Evolutionary conservation across 2,888 invertebrate genomes (phyloP).

Genomic region (Parapristionchus giblindavisi): DNA sequence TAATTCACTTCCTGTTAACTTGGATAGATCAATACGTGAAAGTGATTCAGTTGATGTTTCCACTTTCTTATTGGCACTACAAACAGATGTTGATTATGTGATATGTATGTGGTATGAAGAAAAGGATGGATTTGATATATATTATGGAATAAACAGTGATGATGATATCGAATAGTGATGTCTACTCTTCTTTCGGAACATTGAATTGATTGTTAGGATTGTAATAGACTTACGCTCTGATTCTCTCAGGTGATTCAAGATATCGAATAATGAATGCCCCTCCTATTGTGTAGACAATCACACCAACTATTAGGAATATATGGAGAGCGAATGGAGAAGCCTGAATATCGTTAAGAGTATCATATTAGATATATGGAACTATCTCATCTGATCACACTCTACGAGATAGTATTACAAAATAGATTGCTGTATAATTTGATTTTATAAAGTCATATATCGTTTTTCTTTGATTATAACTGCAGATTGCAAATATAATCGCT

Average conservation of each 20-base stretch:
- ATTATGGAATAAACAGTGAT: not conserved
- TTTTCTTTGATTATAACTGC: no score
- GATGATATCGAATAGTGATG: not conserved
- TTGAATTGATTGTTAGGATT: not conserved
- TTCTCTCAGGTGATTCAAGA: slow-evolving; percentile 53
- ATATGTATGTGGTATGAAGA: not conserved
- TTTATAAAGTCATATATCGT: no score
- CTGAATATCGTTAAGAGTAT: slow-evolving; percentile 42
- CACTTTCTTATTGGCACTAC: not conserved
- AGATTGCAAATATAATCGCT: no score
- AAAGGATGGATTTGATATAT: no score
- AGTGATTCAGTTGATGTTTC: not conserved
- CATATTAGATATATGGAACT: not conserved
- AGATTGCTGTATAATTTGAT: no score
- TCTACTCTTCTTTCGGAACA: not conserved
- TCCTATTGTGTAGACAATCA: slow-evolving; percentile 59
- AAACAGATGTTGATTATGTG: not conserved
- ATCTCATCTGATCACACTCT: no score
- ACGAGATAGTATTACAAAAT: no score
- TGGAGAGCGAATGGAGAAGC: slow-evolving; percentile 63
- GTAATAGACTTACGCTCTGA: slow-evolving; percentile 9
- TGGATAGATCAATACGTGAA: not conserved
- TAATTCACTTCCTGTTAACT: not conserved
- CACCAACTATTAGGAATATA: slow-evolving; percentile 57
- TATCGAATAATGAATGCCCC: slow-evolving; percentile 62